Percentiles rank a stretch among this genome's conserved stretches.
These are phyloP conservation scores for Lonchura striata DNA, from an alignment of 2,113 vertebrate genomes.

Conservation along the genomic window DNA sequence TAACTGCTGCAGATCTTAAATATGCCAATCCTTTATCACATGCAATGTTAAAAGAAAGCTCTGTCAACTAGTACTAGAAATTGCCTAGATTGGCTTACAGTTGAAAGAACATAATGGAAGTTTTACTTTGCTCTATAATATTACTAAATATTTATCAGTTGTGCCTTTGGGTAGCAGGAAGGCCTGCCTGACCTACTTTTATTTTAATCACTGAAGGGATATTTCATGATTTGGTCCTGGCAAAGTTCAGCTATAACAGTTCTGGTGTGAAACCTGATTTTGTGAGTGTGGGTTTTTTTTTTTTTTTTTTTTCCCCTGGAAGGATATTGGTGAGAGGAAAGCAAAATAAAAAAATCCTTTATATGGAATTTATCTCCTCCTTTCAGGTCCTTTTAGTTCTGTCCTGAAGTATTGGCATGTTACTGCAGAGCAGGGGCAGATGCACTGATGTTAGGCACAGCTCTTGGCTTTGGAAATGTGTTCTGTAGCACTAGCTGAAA, in stretches of 20 bases:
- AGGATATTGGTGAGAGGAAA: background rate
- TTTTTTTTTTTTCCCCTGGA: background rate
- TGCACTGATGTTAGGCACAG: background rate
- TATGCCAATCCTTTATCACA: background rate
- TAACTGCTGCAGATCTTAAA: background rate
- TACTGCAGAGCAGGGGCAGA: background rate
- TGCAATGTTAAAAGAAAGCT: background rate
- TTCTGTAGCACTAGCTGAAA: background rate
- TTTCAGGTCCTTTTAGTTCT: background rate
- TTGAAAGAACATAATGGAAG: background rate
- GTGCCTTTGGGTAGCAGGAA: background rate
- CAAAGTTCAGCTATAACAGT: background rate
- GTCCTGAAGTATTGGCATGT: background rate
- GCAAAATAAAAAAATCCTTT: background rate
- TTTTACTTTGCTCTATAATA: background rate
- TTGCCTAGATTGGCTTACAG: background rate
- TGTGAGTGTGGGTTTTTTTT: background rate
- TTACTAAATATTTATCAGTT: background rate
- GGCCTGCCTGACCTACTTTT: constrained; percentile 4
- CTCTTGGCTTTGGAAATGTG: background rate
- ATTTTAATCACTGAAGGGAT: background rate
- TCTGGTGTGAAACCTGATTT: background rate
- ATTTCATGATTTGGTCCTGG: background rate
- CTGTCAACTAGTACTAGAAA: background rate
- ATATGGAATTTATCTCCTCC: background rate